These are phyloP conservation scores for Petromus typicus DNA, from an alignment of 2,113 vertebrate genomes.

Conservation along the genomic window DNA sequence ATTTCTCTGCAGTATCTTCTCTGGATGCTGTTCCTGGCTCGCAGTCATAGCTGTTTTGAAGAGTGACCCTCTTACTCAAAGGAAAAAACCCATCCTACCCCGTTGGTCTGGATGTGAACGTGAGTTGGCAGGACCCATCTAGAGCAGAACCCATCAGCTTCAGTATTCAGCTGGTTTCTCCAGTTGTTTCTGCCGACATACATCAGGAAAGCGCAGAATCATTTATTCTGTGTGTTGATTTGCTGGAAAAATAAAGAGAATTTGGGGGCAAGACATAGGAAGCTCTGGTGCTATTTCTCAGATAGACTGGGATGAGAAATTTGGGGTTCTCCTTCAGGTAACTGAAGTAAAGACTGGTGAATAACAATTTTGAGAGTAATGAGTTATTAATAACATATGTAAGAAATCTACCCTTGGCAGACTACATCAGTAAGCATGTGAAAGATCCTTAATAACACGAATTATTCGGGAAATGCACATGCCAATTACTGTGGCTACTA, in stretches of 20 bases:
- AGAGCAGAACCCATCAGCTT: neutral
- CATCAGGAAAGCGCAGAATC: neutral
- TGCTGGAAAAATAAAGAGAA: neutral
- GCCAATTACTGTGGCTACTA: neutral
- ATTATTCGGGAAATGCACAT: neutral
- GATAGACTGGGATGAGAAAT: neutral
- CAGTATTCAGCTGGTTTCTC: neutral
- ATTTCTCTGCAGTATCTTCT: neutral
- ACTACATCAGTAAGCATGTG: neutral
- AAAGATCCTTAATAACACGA: neutral
- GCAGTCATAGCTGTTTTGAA: neutral
- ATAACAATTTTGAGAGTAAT: neutral
- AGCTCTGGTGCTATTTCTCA: neutral
- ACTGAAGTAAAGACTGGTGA: neutral
- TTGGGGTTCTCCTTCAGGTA: neutral
- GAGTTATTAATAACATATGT: neutral
- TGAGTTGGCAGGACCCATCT: neutral
- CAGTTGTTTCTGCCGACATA: neutral
- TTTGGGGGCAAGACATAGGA: neutral
- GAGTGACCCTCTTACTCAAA: neutral
- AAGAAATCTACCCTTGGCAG: neutral
- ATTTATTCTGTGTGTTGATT: neutral
- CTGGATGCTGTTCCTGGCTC: neutral
- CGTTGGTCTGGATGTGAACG: neutral
- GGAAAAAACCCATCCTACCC: neutral